A percentile compares a stretch with the other conserved stretches of the same genome.
Conservation (phyloP, 1,140 invertebrate genomes). For the Metaphire vulgaris region DNA sequence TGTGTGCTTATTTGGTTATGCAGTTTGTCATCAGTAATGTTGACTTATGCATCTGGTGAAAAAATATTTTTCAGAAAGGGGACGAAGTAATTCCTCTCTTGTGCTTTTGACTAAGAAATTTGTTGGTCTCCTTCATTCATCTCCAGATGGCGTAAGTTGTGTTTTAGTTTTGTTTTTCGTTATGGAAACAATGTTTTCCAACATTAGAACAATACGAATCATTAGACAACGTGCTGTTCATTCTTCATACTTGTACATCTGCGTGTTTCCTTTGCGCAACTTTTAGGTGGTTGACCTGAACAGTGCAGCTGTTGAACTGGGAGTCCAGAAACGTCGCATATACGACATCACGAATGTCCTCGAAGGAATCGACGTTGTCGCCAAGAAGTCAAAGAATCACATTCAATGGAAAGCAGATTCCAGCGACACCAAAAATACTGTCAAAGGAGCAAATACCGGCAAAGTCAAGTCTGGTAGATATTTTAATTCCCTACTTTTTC, state of each 20-base stretch:
- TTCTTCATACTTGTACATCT: too few relatives aligned
- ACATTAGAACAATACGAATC: too few relatives aligned
- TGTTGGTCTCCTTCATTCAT: constrained; percentile 84
- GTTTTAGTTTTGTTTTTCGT: too few relatives aligned
- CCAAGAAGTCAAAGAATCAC: constrained; percentile 96
- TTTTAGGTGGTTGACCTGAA: constrained; percentile 40
- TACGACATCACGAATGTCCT: constrained; percentile 99
- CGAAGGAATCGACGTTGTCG: constrained; percentile 95
- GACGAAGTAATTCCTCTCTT: constrained; percentile 56
- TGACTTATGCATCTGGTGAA: too few relatives aligned
- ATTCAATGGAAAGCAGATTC: constrained; percentile 61
- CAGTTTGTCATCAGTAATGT: too few relatives aligned
- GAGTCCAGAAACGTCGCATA: constrained; percentile 85
- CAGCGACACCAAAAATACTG: too few relatives aligned
- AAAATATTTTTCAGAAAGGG: constrained; percentile 38
- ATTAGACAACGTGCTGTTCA: too few relatives aligned
- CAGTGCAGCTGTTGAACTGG: constrained; percentile 81
- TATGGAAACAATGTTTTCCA: too few relatives aligned
- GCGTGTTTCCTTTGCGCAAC: not conserved
- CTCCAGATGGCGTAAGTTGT: constrained; percentile 85
- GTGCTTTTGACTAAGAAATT: constrained; percentile 93
- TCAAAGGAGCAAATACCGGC: too few relatives aligned
- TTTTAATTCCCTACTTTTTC: too few relatives aligned
- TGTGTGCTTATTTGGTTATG: too few relatives aligned
- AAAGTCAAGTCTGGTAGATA: too few relatives aligned